Evolutionary conservation across 2,797 vertebrate species (phyloP).

Genomic region (Cuniculus paca): DNA sequence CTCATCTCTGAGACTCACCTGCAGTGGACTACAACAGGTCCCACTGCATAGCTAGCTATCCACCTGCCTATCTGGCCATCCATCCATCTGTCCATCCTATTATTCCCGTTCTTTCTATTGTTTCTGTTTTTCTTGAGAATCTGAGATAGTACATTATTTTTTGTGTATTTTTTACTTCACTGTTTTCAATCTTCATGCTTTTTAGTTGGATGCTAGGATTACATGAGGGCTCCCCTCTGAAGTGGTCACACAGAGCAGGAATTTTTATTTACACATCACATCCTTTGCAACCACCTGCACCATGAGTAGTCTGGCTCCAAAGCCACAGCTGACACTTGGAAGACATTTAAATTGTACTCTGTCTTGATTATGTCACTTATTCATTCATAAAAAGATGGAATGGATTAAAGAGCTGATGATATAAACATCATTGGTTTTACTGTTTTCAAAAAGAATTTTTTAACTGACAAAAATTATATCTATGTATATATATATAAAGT

Average conservation of each 20-base stretch:
- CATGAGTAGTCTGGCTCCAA: background rate
- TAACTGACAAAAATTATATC: background rate
- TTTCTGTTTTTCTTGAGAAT: constrained; percentile 4
- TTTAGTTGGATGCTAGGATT: background rate
- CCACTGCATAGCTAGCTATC: no score
- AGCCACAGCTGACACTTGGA: background rate
- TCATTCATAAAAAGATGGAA: constrained; percentile 9
- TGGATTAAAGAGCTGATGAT: background rate
- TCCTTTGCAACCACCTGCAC: no score
- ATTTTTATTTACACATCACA: background rate
- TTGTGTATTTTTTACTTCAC: background rate
- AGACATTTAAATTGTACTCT: background rate
- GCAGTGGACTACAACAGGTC: no score
- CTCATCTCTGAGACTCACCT: no score
- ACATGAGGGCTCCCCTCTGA: background rate
- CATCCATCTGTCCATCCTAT: background rate
- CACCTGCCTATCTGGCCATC: background rate
- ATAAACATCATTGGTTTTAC: background rate
- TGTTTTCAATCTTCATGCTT: background rate
- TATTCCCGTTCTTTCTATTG: background rate
- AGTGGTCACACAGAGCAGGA: background rate
- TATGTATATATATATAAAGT: no score
- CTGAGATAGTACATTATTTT: background rate
- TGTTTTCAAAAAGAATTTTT: background rate
- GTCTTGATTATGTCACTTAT: background rate